Evolutionary conservation across 2,888 invertebrate species (phyloP).

Genomic region (Leucoma salicis): DNA sequence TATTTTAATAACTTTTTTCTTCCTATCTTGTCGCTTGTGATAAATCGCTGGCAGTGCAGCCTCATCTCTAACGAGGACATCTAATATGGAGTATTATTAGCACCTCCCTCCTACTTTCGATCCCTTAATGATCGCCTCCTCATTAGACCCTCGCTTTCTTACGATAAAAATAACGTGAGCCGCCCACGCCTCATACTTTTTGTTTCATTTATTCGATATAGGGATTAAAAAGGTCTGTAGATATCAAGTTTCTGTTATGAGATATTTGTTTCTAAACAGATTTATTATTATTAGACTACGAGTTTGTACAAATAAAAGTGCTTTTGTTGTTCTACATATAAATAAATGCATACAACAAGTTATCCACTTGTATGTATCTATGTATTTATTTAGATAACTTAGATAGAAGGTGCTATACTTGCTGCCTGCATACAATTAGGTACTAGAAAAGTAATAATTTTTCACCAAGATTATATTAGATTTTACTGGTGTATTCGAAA

Average conservation of each 20-base stretch:
- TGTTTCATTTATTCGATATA: slow-evolving; percentile 9
- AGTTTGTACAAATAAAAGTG: background rate
- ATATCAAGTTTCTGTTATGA: slow-evolving; percentile 4
- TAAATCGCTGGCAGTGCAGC: slow-evolving; percentile 18
- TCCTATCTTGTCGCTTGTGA: background rate
- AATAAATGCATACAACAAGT: background rate
- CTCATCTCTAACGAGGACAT: slow-evolving; percentile 28
- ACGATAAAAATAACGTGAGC: slow-evolving; percentile 29
- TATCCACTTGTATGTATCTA: no score
- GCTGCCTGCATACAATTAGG: no score
- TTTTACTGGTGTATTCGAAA: no score
- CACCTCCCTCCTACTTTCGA: slow-evolving; percentile 50
- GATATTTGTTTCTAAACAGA: background rate
- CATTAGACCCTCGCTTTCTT: slow-evolving; percentile 41
- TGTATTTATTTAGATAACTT: no score
- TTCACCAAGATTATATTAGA: no score
- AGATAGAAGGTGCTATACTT: no score
- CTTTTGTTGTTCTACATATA: background rate
- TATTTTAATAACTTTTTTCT: no score
- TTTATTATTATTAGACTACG: background rate
- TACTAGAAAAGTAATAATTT: no score
- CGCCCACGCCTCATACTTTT: slow-evolving; percentile 15
- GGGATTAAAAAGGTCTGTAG: slow-evolving; percentile 5
- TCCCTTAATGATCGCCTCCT: slow-evolving; percentile 48
- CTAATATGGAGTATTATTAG: slow-evolving; percentile 54